Evolutionary conservation across 2,113 vertebrate genomes (phyloP), one percentile per base, ranked within the genome.

Genomic region (Tenebrosternarchus preto): DNA sequence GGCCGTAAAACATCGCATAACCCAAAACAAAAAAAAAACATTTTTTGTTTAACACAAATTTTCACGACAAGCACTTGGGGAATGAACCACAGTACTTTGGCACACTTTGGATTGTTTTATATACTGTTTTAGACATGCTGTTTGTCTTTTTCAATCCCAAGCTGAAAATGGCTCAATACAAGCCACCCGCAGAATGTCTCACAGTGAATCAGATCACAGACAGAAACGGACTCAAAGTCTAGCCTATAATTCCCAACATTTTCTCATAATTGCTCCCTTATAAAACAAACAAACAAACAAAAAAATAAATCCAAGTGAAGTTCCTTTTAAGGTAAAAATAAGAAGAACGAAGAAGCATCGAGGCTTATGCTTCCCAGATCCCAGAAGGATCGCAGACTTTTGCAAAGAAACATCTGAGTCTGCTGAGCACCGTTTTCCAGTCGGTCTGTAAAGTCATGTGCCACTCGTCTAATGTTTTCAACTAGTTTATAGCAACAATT

Each of bases 1-100:
- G 92, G 87, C 89, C 20, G 80, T 89, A 77, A n/a, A 84, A 83
- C 78, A 80, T 86, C 82, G 82, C 69, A 72, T 64, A 80, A 57
- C 22, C 4, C 46, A 71, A 29, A 31, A 6, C 29, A 11, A 24
- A 0, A 2, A n/a, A 33, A 3, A 46, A 43, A 8, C 22, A 66
- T 27, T 56, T 55, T 5, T 53, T 19, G 31, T 46, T 5, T 8
- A 11, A 31, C 60, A 19, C 29, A 36, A 15, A 36, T 68, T 56
- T 43, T 33, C 53, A 56, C 64, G 19, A 43, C 24, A 76, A 76
- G 72, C 15, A 64, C 31, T 66, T 76, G 59, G 3, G 43, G 39
- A 39, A 63, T 50, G n/a, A 31, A 75, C 36, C 0, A 31, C 16
- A 68, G 22, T 20, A 6, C 24, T 27, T 72, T 72, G 27, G 0